A percentile compares a stretch with the other conserved stretches of the same genome.
Conservation (phyloP, 2,797 vertebrate species). For the Philypnodon macrostomus region DNA sequence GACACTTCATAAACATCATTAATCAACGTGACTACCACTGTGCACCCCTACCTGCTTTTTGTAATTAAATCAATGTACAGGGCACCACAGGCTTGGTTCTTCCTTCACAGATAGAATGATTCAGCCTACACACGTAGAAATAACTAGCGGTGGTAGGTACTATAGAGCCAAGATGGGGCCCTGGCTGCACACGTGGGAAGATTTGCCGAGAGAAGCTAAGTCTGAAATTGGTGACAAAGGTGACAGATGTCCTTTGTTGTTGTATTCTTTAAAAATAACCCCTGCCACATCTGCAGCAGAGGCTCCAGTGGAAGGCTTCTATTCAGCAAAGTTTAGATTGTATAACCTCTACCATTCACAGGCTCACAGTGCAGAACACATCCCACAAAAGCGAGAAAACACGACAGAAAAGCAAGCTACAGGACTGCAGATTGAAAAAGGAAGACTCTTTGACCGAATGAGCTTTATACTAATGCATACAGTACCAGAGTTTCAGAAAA, state of each 20-base stretch:
- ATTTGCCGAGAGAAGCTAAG: slow-evolving; percentile 25
- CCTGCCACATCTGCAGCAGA: slow-evolving; percentile 18
- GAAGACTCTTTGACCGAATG: neutral
- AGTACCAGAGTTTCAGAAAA: slow-evolving; percentile 17
- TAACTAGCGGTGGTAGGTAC: slow-evolving; percentile 17
- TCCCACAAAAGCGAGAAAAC: slow-evolving; percentile 35
- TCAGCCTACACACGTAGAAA: slow-evolving; percentile 14
- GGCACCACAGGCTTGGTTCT: slow-evolving; percentile 50
- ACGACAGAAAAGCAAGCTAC: slow-evolving; percentile 25
- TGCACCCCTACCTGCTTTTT: slow-evolving; percentile 71
- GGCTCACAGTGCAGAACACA: slow-evolving; percentile 27
- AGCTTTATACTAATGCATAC: slow-evolving; percentile 17
- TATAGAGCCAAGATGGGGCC: slow-evolving; percentile 5
- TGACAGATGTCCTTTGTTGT: slow-evolving; percentile 45
- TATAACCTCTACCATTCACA: slow-evolving; percentile 38
- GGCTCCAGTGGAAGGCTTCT: slow-evolving; percentile 23
- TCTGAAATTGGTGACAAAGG: slow-evolving; percentile 26
- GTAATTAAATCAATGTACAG: slow-evolving; percentile 76
- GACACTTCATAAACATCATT: slow-evolving; percentile 75
- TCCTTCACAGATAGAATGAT: slow-evolving; percentile 22
- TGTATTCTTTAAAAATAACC: slow-evolving; percentile 48
- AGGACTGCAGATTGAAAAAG: neutral
- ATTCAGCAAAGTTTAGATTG: slow-evolving; percentile 46
- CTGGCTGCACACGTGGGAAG: slow-evolving; percentile 12
- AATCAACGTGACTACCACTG: slow-evolving; percentile 75